Evolutionary conservation across 2,113 vertebrate genomes (phyloP).

Genomic region (Mormyrus iriodes): DNA sequence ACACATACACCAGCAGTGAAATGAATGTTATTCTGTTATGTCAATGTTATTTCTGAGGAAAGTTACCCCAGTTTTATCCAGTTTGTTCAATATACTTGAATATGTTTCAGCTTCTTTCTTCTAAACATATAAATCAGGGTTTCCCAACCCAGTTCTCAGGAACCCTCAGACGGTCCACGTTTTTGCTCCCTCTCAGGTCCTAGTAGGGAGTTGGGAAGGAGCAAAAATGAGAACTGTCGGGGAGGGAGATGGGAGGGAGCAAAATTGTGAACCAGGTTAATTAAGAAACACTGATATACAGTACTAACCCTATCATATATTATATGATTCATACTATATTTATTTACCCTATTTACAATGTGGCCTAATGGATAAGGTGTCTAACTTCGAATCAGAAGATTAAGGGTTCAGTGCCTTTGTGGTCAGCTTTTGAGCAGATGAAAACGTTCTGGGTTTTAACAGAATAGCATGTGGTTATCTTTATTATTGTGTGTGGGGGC

Average conservation of each 20-base stretch:
- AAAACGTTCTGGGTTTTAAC: not conserved
- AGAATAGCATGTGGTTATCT: not conserved
- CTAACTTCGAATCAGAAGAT: not conserved
- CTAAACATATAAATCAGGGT: not conserved
- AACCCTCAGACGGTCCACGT: not conserved
- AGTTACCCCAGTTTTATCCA: not conserved
- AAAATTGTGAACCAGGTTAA: not conserved
- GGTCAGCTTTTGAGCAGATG: not conserved
- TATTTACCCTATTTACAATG: rapidly evolving
- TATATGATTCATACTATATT: not conserved
- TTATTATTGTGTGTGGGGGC: not conserved
- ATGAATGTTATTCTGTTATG: not conserved
- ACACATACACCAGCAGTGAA: not conserved
- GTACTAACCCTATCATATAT: not conserved
- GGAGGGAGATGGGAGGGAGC: not conserved
- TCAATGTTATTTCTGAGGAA: not conserved
- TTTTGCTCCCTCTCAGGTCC: not conserved
- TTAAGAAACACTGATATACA: not conserved
- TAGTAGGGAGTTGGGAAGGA: not conserved
- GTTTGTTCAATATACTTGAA: not conserved
- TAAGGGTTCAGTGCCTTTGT: not conserved
- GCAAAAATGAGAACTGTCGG: not conserved
- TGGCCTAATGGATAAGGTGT: not conserved
- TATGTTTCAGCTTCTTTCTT: not conserved
- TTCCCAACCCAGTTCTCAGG: not conserved